A percentile compares a stretch with the other conserved stretches of the same genome.
Evolutionary conservation across 2,888 invertebrate species (phyloP).

Genomic region (Lypha dubia): DNA sequence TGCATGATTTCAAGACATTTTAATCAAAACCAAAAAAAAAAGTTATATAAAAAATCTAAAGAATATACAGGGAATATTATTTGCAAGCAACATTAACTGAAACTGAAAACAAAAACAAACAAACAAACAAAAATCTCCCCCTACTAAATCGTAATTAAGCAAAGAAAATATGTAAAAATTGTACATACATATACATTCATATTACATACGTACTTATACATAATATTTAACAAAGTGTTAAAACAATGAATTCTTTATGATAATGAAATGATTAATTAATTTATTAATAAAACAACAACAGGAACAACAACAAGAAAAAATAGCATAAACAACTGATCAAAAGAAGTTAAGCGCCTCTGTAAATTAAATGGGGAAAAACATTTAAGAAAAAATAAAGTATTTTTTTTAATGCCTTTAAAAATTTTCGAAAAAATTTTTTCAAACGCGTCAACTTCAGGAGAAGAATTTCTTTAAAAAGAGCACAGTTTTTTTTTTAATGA

Average conservation of each 20-base stretch:
- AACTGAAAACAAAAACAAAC: background rate
- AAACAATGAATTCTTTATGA: constrained; percentile 69
- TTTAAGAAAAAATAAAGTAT: no score
- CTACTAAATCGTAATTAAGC: background rate
- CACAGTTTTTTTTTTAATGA: no score
- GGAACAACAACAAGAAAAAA: no score
- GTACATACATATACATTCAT: background rate
- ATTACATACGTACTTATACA: no score
- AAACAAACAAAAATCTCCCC: constrained; percentile 39
- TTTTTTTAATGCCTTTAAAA: no score
- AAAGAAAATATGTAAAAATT: background rate
- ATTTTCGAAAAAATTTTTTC: no score
- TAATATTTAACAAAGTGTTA: constrained; percentile 64
- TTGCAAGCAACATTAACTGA: constrained; percentile 27
- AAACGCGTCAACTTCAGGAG: no score
- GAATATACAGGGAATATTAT: constrained; percentile 27
- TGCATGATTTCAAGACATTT: constrained; percentile 81
- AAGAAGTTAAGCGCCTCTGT: constrained; percentile 34
- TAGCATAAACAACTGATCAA: constrained; percentile 30
- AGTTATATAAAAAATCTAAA: constrained; percentile 13
- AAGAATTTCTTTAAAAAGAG: no score
- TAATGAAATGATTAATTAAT: constrained; percentile 66
- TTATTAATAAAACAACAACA: no score
- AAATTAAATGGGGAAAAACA: background rate
- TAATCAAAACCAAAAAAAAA: constrained; percentile 68